phyloP scores from a whole-genome alignment of 2,113 vertebrate species.

The Seriola dumerili region DNA sequence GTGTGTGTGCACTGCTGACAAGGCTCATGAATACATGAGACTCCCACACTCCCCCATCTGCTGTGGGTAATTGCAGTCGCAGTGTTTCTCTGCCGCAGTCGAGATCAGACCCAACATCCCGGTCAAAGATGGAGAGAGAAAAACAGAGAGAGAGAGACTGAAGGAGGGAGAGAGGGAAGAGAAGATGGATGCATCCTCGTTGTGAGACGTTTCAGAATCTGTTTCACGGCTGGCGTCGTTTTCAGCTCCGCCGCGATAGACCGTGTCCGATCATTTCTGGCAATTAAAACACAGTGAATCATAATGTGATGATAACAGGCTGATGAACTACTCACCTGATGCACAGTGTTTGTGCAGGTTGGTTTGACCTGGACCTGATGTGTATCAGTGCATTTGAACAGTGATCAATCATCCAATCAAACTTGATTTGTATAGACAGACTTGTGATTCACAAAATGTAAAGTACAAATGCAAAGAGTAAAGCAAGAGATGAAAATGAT shows the following conservation, averaged over 20 bases:
- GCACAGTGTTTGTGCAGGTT: background rate
- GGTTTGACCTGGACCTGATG: too few relatives aligned
- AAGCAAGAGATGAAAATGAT: too few relatives aligned
- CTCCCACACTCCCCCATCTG: slow-evolving; percentile 77
- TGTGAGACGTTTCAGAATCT: background rate
- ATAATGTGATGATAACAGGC: background rate
- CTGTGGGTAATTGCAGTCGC: slow-evolving; percentile 59
- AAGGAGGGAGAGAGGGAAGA: background rate
- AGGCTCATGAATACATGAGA: slow-evolving; percentile 67
- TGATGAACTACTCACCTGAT: background rate
- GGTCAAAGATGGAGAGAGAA: slow-evolving; percentile 24
- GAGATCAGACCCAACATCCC: slow-evolving; percentile 47
- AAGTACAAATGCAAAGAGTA: too few relatives aligned
- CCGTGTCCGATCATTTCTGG: too few relatives aligned
- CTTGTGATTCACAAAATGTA: too few relatives aligned
- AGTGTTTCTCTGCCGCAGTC: slow-evolving; percentile 52
- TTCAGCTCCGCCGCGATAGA: too few relatives aligned
- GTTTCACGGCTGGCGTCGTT: background rate
- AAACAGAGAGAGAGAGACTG: background rate
- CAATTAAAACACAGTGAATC: too few relatives aligned
- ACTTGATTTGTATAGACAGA: too few relatives aligned
- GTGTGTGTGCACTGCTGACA: slow-evolving; percentile 45
- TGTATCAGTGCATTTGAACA: too few relatives aligned
- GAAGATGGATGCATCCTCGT: background rate
- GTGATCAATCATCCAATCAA: too few relatives aligned